These are phyloP conservation scores for Sminthopsis crassicaudata DNA, from an alignment of 2,113 vertebrate genomes.

Conservation along the genomic window DNA sequence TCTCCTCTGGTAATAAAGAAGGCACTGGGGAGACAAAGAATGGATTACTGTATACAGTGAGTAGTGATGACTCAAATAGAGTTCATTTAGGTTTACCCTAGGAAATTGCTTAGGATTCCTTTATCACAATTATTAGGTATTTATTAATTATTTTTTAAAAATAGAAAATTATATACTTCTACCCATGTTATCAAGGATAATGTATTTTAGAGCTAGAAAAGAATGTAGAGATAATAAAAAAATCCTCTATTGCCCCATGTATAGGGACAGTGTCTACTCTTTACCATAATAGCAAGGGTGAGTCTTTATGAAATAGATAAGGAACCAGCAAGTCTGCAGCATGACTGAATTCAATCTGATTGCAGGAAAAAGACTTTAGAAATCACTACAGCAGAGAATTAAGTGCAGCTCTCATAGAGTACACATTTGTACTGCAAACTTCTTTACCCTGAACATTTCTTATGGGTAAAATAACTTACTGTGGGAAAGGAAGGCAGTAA, in stretches of 20 bases:
- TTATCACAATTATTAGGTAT: neutral
- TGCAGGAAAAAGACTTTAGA: neutral
- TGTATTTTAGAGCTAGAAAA: neutral
- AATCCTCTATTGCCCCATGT: neutral
- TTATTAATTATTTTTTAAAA: neutral
- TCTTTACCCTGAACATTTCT: neutral
- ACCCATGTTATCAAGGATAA: neutral
- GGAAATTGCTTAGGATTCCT: neutral
- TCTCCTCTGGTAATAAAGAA: neutral
- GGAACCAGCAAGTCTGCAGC: neutral
- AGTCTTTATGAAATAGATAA: neutral
- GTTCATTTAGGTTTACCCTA: neutral
- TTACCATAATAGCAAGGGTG: neutral
- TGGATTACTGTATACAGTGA: neutral
- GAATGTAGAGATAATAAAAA: neutral
- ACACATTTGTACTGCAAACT: neutral
- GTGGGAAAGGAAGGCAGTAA: neutral
- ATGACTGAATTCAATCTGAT: neutral
- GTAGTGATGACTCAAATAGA: neutral
- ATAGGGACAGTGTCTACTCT: neutral
- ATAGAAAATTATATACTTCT: neutral
- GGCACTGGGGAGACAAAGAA: neutral
- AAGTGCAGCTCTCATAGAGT: neutral
- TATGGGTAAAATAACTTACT: neutral
- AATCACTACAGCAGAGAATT: neutral